These are phyloP conservation scores for Threskiornis aethiopicus DNA, from an alignment of 2,797 vertebrate genomes.

Conservation along the genomic window DNA sequence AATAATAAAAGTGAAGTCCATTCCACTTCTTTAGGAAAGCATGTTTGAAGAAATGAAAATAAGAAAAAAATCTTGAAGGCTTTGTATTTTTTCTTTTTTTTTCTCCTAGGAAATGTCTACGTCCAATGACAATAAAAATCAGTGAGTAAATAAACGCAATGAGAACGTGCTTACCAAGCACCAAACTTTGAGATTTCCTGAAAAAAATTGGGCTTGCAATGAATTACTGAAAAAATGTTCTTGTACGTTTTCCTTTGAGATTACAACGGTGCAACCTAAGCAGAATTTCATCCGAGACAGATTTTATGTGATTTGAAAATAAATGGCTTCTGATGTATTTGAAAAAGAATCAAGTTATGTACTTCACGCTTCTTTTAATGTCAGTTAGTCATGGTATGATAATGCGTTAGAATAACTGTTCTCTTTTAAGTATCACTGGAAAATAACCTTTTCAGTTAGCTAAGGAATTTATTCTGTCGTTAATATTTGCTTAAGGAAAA, in stretches of 20 bases:
- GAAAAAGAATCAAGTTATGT: slow-evolving; percentile 27
- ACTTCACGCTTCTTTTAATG: slow-evolving; percentile 38
- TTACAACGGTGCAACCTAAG: neutral
- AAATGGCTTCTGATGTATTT: slow-evolving; percentile 15
- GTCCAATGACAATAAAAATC: neutral
- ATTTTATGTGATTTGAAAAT: slow-evolving; percentile 31
- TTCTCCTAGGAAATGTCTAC: neutral
- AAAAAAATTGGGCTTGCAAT: neutral
- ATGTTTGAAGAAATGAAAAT: neutral
- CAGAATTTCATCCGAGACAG: neutral
- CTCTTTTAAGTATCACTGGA: slow-evolving; percentile 24
- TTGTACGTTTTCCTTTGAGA: neutral
- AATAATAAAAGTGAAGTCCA: neutral
- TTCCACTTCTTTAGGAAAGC: neutral
- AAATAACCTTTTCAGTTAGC: slow-evolving; percentile 51
- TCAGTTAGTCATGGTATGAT: slow-evolving; percentile 31
- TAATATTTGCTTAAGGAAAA: slow-evolving; percentile 56
- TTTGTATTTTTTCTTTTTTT: neutral
- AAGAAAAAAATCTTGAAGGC: neutral
- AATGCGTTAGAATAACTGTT: slow-evolving; percentile 7
- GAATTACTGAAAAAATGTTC: neutral
- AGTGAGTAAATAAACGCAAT: neutral
- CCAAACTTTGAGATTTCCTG: neutral
- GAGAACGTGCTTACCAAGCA: neutral
- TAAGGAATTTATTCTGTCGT: slow-evolving; percentile 27